These are phyloP conservation scores for Arizona elegans DNA, from an alignment of 2,113 vertebrate genomes.

Conservation along the genomic window DNA sequence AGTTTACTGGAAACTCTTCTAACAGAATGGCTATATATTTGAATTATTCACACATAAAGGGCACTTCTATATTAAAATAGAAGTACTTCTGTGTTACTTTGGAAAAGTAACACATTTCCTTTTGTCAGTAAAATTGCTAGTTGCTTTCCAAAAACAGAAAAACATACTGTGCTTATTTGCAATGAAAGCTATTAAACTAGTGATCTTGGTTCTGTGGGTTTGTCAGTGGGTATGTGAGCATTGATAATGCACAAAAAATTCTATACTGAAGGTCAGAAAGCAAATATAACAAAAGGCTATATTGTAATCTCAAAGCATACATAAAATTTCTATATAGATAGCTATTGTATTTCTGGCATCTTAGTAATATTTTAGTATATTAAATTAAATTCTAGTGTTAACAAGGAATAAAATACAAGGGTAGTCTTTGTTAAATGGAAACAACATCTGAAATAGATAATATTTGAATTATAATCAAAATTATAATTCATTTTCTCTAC, in stretches of 20 bases:
- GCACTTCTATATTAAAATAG: background rate
- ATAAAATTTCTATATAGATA: background rate
- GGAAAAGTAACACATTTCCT: background rate
- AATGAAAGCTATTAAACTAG: conserved; percentile 29
- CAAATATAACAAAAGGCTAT: background rate
- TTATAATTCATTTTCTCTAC: background rate
- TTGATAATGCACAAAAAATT: conserved; percentile 13
- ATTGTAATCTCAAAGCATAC: background rate
- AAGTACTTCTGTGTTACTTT: background rate
- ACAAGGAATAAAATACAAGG: background rate
- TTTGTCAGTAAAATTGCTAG: conserved; percentile 25
- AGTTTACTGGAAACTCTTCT: background rate
- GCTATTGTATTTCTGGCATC: background rate
- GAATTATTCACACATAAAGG: conserved; percentile 31
- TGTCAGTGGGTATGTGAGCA: background rate
- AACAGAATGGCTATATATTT: conserved; percentile 22
- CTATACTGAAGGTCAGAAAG: conserved; percentile 22
- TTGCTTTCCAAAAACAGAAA: conserved; percentile 22
- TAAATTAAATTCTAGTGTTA: background rate
- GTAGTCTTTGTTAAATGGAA: background rate
- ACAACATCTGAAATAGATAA: background rate
- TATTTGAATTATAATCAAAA: background rate
- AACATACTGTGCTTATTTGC: background rate
- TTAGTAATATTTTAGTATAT: background rate
- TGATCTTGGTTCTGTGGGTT: conserved; percentile 22